These are phyloP conservation scores for Pomatorhinus ruficollis DNA, from an alignment of 2,113 vertebrate species.

Conservation along the genomic window DNA sequence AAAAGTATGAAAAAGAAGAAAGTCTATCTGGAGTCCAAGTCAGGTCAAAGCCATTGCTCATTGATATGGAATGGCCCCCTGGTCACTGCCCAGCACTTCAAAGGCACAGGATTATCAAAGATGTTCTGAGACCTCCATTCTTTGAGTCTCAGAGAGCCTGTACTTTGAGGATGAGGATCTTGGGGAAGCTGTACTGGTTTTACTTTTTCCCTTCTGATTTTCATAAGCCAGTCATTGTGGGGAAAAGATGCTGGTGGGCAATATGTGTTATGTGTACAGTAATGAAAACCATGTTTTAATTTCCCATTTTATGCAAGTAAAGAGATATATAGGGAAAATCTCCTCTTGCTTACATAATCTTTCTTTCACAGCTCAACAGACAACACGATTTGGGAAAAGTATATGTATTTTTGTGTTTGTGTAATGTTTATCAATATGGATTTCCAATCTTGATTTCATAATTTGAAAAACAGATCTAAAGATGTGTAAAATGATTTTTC, in stretches of 20 bases:
- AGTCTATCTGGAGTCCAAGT: neutral
- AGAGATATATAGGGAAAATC: neutral
- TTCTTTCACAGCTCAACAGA: neutral
- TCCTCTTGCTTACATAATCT: neutral
- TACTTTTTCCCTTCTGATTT: neutral
- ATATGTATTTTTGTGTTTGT: neutral
- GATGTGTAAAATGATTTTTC: neutral
- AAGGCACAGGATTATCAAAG: conserved; percentile 25
- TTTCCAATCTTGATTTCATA: neutral
- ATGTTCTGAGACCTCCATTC: neutral
- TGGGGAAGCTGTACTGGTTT: neutral
- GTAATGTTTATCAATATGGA: neutral
- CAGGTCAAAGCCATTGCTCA: neutral
- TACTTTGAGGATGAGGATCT: neutral
- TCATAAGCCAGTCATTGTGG: neutral
- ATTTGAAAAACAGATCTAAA: neutral
- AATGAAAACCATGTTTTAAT: neutral
- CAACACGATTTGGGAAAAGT: neutral
- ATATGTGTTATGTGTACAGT: neutral
- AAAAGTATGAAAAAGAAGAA: neutral
- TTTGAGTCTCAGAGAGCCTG: neutral
- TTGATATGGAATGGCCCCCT: neutral
- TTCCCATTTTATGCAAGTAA: neutral
- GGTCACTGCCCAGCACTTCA: neutral
- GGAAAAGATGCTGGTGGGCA: neutral